Percentiles rank a stretch among this genome's conserved stretches.
phyloP scores from a whole-genome alignment of 2,888 invertebrate species.

The Aplocera efformata region DNA sequence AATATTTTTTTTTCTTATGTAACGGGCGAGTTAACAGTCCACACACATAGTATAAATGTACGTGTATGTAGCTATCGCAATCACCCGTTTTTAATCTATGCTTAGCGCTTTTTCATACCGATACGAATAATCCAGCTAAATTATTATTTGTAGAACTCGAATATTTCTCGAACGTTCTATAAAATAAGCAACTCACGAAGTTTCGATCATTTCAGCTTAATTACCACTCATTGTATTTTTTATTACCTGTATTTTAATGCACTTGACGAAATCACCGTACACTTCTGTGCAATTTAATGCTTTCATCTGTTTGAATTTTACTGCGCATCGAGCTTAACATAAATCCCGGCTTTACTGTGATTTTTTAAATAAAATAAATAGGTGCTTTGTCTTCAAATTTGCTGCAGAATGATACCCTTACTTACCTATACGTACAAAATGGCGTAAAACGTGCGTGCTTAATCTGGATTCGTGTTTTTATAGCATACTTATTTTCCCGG shows the following conservation, averaged over 20 bases:
- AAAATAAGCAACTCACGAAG: too few relatives aligned
- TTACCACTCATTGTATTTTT: conserved; percentile 59
- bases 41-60: too few relatives aligned
- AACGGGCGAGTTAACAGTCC: too few relatives aligned
- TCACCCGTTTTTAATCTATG: too few relatives aligned
- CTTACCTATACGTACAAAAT: conserved; percentile 21
- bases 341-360: conserved; percentile 20
- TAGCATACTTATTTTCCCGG: conserved; percentile 42
- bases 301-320: conserved; percentile 46
- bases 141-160: conserved; percentile 47
- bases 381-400: conserved; percentile 14
- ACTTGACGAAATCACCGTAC: conserved; percentile 58
- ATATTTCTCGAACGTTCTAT: conserved; percentile 55
- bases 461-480: conserved; percentile 45
- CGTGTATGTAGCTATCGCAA: too few relatives aligned
- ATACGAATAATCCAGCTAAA: too few relatives aligned
- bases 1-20: too few relatives aligned
- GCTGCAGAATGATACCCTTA: conserved; percentile 20
- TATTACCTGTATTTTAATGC: conserved; percentile 69
- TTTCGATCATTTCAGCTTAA: too few relatives aligned
- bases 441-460: conserved; percentile 34
- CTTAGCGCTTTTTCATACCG: too few relatives aligned
- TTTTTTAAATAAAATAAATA: conserved; percentile 3
- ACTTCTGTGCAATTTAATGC: conserved; percentile 52
- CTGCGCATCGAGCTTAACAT: conserved; percentile 29